A percentile compares a stretch with the other conserved stretches of the same genome.
These are phyloP conservation scores for Ceyx erithaca DNA, from an alignment of 2,797 vertebrate genomes.

Conservation along the genomic window DNA sequence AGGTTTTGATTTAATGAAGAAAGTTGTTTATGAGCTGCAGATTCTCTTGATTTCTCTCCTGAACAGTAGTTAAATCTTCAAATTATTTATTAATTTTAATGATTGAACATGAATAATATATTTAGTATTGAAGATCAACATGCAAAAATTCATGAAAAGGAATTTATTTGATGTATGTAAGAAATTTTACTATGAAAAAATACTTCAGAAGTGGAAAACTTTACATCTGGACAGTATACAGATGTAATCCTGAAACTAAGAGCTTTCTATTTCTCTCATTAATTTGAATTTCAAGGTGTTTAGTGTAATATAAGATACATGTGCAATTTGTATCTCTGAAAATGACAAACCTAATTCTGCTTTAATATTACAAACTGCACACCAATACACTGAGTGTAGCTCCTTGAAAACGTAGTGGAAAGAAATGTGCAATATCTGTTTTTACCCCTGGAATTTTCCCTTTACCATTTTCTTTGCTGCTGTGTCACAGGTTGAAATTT, in stretches of 20 bases:
- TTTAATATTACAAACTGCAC: neutral
- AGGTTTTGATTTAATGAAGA: neutral
- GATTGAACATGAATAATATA: neutral
- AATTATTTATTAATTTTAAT: neutral
- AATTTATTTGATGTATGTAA: neutral
- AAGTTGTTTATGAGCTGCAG: neutral
- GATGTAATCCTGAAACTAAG: neutral
- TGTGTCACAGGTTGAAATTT: constrained; percentile 27
- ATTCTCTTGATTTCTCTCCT: neutral
- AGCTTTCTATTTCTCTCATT: neutral
- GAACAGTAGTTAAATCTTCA: neutral
- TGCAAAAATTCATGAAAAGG: neutral
- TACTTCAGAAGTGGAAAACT: neutral
- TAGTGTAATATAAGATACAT: neutral
- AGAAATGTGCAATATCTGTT: neutral
- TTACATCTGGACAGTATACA: neutral
- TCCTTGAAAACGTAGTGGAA: neutral
- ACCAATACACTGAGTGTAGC: neutral
- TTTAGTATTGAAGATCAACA: neutral
- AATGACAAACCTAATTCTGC: neutral
- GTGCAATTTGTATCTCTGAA: neutral
- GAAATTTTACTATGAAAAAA: neutral
- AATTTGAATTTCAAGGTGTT: neutral
- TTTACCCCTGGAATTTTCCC: neutral
- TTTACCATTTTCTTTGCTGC: neutral